phyloP scores from a whole-genome alignment of 2,888 invertebrate species.

The Alviniconcha strummeri region DNA sequence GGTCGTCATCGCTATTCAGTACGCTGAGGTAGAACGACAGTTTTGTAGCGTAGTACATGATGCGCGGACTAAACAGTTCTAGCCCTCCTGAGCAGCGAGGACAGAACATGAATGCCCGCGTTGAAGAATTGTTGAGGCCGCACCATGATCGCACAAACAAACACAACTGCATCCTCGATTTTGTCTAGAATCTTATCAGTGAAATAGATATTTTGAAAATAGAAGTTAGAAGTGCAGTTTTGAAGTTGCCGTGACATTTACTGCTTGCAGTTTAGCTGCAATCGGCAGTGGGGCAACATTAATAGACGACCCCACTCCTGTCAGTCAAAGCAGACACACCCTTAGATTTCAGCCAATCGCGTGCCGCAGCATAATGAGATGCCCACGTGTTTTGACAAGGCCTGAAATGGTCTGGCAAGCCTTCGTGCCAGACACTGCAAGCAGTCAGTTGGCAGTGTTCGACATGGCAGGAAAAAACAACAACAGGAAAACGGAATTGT shows the following conservation, averaged over 20 bases:
- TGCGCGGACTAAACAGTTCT: neutral
- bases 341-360: too few relatives aligned
- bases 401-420: too few relatives aligned
- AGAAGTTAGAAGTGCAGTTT: neutral
- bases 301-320: too few relatives aligned
- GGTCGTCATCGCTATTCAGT: neutral
- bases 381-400: too few relatives aligned
- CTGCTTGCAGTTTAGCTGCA: slow-evolving; percentile 2
- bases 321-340: too few relatives aligned
- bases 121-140: neutral
- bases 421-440: too few relatives aligned
- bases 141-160: neutral
- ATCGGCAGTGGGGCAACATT: neutral
- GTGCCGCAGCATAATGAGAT: too few relatives aligned
- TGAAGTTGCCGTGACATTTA: neutral
- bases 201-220: neutral
- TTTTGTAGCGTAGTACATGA: neutral
- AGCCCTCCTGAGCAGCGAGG: neutral
- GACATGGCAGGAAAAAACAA: too few relatives aligned
- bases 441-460: too few relatives aligned
- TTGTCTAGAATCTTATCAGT: neutral
- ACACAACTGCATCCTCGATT: neutral
- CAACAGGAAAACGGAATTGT: too few relatives aligned
- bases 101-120: neutral
- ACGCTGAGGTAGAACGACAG: neutral